Evolutionary conservation across 2,888 invertebrate genomes (phyloP).

Genomic region (Glyphotaelius pellucidus): DNA sequence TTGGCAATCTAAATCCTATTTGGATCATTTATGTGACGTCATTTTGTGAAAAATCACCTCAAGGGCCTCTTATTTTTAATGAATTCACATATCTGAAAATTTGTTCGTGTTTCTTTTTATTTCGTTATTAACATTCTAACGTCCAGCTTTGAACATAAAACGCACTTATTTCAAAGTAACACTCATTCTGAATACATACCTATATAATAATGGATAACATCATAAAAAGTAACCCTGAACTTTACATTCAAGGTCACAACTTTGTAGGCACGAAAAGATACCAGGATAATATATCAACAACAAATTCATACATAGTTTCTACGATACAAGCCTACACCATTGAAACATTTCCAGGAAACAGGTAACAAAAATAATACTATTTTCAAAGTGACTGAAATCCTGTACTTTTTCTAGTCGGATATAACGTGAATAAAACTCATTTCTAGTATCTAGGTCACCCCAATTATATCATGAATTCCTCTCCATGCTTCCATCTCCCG

Average conservation of each 20-base stretch:
- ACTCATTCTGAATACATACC: neutral
- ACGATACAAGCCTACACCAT: neutral
- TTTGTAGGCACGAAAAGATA: neutral
- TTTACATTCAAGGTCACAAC: neutral
- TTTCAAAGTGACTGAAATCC: neutral
- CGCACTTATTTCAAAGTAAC: too few relatives aligned
- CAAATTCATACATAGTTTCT: too few relatives aligned
- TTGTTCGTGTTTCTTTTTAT: too few relatives aligned
- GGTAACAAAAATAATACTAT: neutral
- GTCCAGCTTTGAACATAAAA: too few relatives aligned
- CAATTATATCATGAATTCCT: neutral
- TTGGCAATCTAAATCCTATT: too few relatives aligned
- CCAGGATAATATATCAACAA: neutral
- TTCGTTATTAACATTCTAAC: too few relatives aligned
- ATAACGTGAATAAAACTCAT: neutral
- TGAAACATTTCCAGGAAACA: neutral
- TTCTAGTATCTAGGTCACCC: neutral
- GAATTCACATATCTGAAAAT: too few relatives aligned
- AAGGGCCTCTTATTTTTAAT: too few relatives aligned
- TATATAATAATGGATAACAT: neutral
- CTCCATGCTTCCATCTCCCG: neutral
- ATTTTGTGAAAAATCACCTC: too few relatives aligned
- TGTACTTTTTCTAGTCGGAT: neutral
- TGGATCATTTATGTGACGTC: too few relatives aligned
- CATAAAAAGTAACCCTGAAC: neutral